Evolutionary conservation across 2,113 vertebrate species (phyloP).

Genomic region (Lycaon pictus): DNA sequence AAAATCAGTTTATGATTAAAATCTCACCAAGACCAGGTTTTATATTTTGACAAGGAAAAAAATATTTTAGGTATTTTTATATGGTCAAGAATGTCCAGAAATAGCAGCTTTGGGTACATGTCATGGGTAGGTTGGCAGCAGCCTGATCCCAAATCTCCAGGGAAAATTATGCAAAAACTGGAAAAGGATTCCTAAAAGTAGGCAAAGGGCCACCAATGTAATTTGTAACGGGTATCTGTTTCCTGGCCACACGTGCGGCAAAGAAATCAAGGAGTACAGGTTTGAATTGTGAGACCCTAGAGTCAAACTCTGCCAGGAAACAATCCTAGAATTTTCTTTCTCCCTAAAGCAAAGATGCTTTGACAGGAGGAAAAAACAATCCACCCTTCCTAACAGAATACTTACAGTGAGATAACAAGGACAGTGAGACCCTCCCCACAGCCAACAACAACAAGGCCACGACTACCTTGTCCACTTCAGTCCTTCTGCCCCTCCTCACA

Average conservation of each 20-base stretch:
- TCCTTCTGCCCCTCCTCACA: not conserved
- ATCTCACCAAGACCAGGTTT: conserved; percentile 72
- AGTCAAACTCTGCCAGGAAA: not conserved
- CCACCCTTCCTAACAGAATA: not conserved
- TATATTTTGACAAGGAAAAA: conserved; percentile 79
- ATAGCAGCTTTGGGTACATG: conserved; percentile 66
- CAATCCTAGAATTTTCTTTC: conserved; percentile 25
- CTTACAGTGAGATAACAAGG: not conserved
- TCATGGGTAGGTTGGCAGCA: conserved; percentile 36
- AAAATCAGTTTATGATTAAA: conserved; percentile 82
- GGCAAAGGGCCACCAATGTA: not conserved
- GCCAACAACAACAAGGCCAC: not conserved
- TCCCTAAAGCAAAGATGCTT: not conserved
- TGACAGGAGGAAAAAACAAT: not conserved
- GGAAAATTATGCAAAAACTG: conserved; percentile 31
- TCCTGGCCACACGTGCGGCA: not conserved
- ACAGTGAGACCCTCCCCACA: not conserved
- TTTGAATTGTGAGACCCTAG: conserved; percentile 20
- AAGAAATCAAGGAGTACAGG: conserved; percentile 27
- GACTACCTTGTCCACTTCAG: not conserved
- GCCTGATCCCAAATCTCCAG: not conserved
- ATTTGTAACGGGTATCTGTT: not conserved
- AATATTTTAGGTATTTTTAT: conserved; percentile 65
- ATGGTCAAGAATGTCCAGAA: conserved; percentile 71
- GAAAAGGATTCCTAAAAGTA: not conserved